Evolutionary conservation across 2,888 invertebrate species (phyloP).

Genomic region (Lasius platythorax): DNA sequence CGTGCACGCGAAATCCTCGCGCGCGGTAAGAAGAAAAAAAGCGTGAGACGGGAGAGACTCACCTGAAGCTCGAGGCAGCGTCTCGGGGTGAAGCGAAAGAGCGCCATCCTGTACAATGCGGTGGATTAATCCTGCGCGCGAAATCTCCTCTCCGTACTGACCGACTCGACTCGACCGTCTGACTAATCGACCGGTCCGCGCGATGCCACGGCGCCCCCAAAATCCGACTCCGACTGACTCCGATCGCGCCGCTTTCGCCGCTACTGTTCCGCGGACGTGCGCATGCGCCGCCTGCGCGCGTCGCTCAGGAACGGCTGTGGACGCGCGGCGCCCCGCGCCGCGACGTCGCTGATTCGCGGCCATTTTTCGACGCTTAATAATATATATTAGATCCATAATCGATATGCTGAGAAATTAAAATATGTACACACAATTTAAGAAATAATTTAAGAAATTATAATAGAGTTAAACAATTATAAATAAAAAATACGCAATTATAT

Average conservation of each 20-base stretch:
- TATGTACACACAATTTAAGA: neutral
- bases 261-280: constrained; percentile 54
- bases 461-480: neutral
- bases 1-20: neutral
- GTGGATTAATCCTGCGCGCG: constrained; percentile 65
- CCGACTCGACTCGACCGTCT: constrained; percentile 53
- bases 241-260: constrained; percentile 59
- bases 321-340: neutral
- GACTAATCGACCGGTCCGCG: constrained; percentile 78
- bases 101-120: constrained; percentile 81
- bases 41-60: constrained; percentile 54
- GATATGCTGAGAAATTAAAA: neutral
- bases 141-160: constrained; percentile 69
- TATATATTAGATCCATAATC: neutral
- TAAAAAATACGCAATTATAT: neutral
- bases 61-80: constrained; percentile 84
- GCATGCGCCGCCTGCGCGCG: constrained; percentile 62
- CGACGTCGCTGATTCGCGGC: neutral
- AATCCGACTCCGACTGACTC: constrained; percentile 79
- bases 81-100: constrained; percentile 83
- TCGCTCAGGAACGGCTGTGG: constrained; percentile 55
- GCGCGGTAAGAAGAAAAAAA: neutral
- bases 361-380: neutral
- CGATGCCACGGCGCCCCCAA: constrained; percentile 82
- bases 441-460: neutral